Percentiles rank a stretch among this genome's conserved stretches.
These are phyloP conservation scores for Petrosia ficiformis DNA, from an alignment of 37 sponge, comb jelly and placozoan genomes.

Conservation along the genomic window DNA sequence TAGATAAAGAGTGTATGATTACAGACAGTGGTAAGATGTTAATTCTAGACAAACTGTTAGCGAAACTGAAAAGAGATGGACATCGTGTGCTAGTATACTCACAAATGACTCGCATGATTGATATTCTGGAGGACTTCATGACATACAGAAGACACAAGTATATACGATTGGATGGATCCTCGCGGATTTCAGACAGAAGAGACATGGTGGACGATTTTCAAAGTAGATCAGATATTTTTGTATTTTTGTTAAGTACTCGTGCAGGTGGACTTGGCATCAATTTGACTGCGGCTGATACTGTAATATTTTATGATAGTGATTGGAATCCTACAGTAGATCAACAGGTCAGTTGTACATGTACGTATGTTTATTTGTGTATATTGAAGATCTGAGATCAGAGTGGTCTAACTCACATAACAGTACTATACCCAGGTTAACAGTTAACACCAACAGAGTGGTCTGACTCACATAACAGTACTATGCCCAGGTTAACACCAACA, in stretches of 20 bases:
- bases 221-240: constrained; percentile 90
- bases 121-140: constrained; percentile 95
- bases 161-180: constrained; percentile 93
- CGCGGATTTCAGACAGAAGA: constrained; percentile 86
- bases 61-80: constrained; percentile 73
- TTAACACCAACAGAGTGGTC: no score
- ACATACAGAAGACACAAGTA: constrained; percentile 72
- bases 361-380: no score
- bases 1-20: constrained; percentile 85
- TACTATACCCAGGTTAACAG: no score
- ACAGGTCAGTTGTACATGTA: constrained; percentile 45
- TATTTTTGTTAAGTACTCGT: constrained; percentile 90
- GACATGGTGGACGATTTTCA: constrained; percentile 99
- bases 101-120: constrained; percentile 96
- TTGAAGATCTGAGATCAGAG: no score
- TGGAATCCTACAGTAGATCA: constrained; percentile 99
- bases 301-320: constrained; percentile 95
- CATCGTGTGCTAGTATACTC: constrained; percentile 94
- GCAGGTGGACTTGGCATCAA: constrained; percentile 97
- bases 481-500: no score
- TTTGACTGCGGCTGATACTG: constrained; percentile 98
- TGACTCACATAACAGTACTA: no score
- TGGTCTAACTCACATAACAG: no score
- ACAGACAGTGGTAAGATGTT: constrained; percentile 89
- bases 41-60: constrained; percentile 82